Evolutionary conservation across 1,140 invertebrate genomes (phyloP).

Genomic region (Oreohelix idahoensis): DNA sequence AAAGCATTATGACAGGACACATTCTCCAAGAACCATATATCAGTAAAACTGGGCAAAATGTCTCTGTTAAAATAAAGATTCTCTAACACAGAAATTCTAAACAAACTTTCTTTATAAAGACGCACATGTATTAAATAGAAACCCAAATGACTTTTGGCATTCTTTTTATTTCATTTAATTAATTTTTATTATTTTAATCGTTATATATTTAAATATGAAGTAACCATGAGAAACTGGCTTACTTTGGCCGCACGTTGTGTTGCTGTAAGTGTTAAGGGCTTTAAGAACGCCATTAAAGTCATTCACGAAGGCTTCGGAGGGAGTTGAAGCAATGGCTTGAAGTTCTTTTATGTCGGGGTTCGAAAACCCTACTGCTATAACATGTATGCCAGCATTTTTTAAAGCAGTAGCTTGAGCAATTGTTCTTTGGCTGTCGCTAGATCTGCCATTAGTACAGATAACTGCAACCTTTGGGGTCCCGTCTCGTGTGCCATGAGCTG

Average conservation of each 20-base stretch:
- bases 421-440: not conserved
- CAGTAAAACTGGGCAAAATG: too few species aligned
- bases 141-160: too few species aligned
- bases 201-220: too few species aligned
- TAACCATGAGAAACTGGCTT: too few species aligned
- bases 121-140: too few species aligned
- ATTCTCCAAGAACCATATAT: too few species aligned
- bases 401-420: not conserved
- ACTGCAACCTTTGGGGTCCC: not conserved
- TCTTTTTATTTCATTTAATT: too few species aligned
- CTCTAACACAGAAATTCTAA: too few species aligned
- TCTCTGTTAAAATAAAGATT: too few species aligned
- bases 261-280: not conserved
- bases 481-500: not conserved
- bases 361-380: not conserved
- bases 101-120: too few species aligned
- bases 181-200: too few species aligned
- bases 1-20: too few species aligned
- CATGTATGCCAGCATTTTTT: not conserved
- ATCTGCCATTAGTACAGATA: not conserved
- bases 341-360: not conserved
- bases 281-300: not conserved
- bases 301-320: not conserved
- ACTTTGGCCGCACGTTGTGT: not conserved
- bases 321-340: not conserved